Evolutionary conservation across 2,888 invertebrate genomes (phyloP), one percentile per base, ranked within the genome.

Genomic region (Campaea margaritaria): DNA sequence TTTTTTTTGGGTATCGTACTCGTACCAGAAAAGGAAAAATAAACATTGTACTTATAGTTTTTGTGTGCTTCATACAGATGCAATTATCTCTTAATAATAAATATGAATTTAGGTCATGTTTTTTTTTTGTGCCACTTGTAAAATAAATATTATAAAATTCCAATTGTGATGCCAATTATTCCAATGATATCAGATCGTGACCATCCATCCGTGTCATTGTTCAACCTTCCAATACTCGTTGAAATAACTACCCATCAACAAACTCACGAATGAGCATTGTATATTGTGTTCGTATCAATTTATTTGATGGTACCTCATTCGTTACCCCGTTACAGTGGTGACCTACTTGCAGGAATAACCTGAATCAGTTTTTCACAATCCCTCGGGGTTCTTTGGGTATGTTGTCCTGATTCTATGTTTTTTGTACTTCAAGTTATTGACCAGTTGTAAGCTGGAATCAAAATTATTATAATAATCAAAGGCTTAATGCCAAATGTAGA

Each of bases 231-330:
- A 12, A 39, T 39, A 21, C 52, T 39, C 48, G 15, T 50, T 31
- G 36, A 8, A 34, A 49, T 52, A 59, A 59, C 59, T 58, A 45
- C 44, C 55, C 55, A 56, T 56, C 55, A 61, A 28, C 11, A 46
- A 39, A 14, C 47, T 15, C 38, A 13, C 28, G 55, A 55, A 51
- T 54, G 60, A 55, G 46, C 46, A 31, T 43, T 56, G 60, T 60
- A 55, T 42, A 48, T 56, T 52, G 51, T 56, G 47, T 51, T 53
- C 39, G 51, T 61, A 52, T 61, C 60, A 51, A 61, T 61, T 61
- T 61, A 61, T 61, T 61, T 61, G 60, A 61, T 61, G 55, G 36
- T 61, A 52, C 43, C 47, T 51, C 60, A 61, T 60, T 47, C 36
- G 50, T 61, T 56, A 61, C 60, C 54, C 46, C 45, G 50, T 55